Conservation (phyloP, 1,140 invertebrate genomes). For the Bombus balteatus region DNA sequence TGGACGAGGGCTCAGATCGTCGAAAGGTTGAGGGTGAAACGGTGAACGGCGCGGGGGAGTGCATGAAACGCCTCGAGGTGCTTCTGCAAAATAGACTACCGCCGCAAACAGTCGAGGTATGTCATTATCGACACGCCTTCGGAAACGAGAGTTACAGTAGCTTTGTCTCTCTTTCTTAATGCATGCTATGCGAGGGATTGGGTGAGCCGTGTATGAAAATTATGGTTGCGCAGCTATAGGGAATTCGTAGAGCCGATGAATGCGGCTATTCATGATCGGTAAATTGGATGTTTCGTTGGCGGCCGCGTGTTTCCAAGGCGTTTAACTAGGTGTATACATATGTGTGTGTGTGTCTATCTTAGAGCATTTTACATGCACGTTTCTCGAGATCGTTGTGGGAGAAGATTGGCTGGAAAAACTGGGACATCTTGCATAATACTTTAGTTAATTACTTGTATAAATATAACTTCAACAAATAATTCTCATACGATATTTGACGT, state of each 20-base stretch:
- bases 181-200: not conserved
- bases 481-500: too few species aligned
- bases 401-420: too few species aligned
- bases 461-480: too few species aligned
- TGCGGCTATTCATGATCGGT: conserved; percentile 5
- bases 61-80: conserved; percentile 77
- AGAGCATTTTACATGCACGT: not conserved
- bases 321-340: not conserved
- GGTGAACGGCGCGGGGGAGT: conserved; percentile 33
- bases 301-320: not conserved
- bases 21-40: conserved; percentile 8
- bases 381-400: too few species aligned
- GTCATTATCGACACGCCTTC: conserved; percentile 15
- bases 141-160: not conserved
- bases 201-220: not conserved
- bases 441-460: too few species aligned
- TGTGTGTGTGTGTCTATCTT: not conserved
- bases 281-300: conserved; percentile 10
- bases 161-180: not conserved
- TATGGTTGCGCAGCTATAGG: not conserved
- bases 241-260: conserved; percentile 23
- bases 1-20: not conserved
- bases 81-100: conserved; percentile 71
- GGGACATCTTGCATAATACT: too few species aligned
- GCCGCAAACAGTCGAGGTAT: conserved; percentile 69